A percentile compares a stretch with the other conserved stretches of the same genome.
phyloP scores from a whole-genome alignment of 2,888 invertebrate species.

The Diogma glabrata region DNA sequence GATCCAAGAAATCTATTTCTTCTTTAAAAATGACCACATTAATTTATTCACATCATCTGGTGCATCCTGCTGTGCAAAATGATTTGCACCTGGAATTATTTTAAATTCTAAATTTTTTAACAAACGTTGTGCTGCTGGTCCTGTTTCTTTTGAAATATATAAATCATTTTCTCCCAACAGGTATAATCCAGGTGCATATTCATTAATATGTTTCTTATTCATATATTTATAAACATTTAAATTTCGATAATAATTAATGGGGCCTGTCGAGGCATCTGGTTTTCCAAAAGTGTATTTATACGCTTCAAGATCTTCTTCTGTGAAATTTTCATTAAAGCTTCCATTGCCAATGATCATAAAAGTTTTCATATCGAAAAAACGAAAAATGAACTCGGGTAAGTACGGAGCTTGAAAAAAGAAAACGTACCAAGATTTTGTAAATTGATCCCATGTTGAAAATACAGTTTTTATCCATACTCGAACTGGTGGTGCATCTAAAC shows the following conservation, averaged over 20 bases:
- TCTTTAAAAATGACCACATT: slow-evolving; percentile 37
- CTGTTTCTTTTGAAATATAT: slow-evolving; percentile 28
- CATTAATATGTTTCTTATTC: no score
- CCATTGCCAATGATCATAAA: slow-evolving; percentile 33
- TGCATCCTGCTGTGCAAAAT: slow-evolving; percentile 45
- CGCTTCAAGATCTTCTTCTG: slow-evolving; percentile 41
- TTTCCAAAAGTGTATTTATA: slow-evolving; percentile 47
- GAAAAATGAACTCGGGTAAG: slow-evolving; percentile 43
- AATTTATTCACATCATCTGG: slow-evolving; percentile 41
- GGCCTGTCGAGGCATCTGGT: slow-evolving; percentile 42
- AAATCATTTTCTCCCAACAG: slow-evolving; percentile 39
- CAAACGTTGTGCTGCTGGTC: slow-evolving; percentile 23
- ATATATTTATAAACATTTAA: no score
- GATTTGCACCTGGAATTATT: slow-evolving; percentile 38
- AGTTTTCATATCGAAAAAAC: slow-evolving; percentile 34
- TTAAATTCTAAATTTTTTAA: slow-evolving; percentile 37
- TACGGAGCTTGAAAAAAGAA: slow-evolving; percentile 43
- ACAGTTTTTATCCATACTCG: slow-evolving; percentile 37
- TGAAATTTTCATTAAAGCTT: slow-evolving; percentile 25
- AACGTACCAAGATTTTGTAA: slow-evolving; percentile 43
- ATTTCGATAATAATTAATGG: slow-evolving; percentile 46
- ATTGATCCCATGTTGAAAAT: slow-evolving; percentile 34
- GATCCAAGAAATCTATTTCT: no score
- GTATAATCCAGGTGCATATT: slow-evolving; percentile 36
- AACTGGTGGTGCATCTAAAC: slow-evolving; percentile 43